These are phyloP conservation scores for Centropristis striata DNA, from an alignment of 2,113 vertebrate genomes.

Conservation along the genomic window DNA sequence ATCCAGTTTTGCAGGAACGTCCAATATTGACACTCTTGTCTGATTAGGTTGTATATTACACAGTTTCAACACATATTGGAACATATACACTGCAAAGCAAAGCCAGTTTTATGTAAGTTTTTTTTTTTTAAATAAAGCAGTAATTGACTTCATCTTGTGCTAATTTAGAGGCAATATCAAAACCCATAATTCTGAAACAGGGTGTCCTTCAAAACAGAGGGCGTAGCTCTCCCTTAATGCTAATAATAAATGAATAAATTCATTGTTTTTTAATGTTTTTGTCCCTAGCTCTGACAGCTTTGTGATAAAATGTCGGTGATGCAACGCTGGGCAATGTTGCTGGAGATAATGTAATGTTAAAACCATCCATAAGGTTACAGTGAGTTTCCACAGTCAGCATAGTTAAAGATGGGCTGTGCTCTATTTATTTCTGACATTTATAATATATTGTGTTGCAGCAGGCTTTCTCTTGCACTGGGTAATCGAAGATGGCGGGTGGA, in stretches of 20 bases:
- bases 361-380: background rate
- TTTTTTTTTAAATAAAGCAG: too few relatives aligned
- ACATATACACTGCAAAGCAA: background rate
- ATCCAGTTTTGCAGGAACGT: background rate
- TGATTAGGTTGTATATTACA: background rate
- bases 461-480: background rate
- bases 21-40: background rate
- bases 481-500: constrained; percentile 43
- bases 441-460: background rate
- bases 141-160: background rate
- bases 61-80: background rate
- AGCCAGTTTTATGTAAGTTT: background rate
- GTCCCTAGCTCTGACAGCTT: background rate
- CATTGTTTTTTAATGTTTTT: background rate
- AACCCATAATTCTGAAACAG: background rate
- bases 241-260: background rate
- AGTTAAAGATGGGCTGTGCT: background rate
- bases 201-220: background rate
- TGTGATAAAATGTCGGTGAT: background rate
- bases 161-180: background rate
- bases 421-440: background rate
- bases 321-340: background rate
- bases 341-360: background rate
- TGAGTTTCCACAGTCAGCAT: background rate
- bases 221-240: background rate